Base-by-base conservation (phyloP, 2,888 invertebrate genomes). In the Parapristionchus giblindavisi region DNA sequence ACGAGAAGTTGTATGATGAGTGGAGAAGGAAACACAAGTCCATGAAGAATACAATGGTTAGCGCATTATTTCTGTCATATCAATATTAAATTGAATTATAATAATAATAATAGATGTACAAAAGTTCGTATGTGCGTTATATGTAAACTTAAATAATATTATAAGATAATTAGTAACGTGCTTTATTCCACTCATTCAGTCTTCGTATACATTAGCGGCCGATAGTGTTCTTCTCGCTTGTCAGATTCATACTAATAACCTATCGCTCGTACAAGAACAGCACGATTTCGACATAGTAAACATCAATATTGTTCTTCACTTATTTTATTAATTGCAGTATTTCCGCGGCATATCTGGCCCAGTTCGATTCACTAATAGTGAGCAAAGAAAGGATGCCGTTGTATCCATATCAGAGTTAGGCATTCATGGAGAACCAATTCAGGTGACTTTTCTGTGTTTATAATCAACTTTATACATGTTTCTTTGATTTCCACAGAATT, bases 341-440 rank as follows among this genome's bases (percentile, higher is more conserved):
- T 63, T 74, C 21, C 54, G 40, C 2, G 74, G 74, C n/a, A 24
- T 74, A 17, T 60, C 74, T 14, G 74, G 74, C 1, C 74, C 74
- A 2, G 36, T 74, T 36, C 65, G 52, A 43, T 61, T 65, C 65
- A 32, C 29, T 32, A 32, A 52, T 24, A 29, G 40, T 5, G 38
- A 38, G 27, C 32, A 73, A 60, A n/a, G 73, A 61, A 61, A 21
- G 27, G 61, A 73, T 48, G 66, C 70, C 0, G 48, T 32, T 17
- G 40, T 76, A 27, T 38, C 74, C n/a, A 63, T 76, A 3, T 71
- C 17, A 17, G 76, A 76, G 54, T 54, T 76, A 51, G 76, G 76
- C 21, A 71, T 68, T n/a, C 36, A 71, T 29, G 76, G 76, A 76
- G 48, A 70, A n/a, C 38, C 71, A 1, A 32, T 71, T 1, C 36